Conservation (phyloP, 1,140 invertebrate species). For the Cephus cinctus region DNA sequence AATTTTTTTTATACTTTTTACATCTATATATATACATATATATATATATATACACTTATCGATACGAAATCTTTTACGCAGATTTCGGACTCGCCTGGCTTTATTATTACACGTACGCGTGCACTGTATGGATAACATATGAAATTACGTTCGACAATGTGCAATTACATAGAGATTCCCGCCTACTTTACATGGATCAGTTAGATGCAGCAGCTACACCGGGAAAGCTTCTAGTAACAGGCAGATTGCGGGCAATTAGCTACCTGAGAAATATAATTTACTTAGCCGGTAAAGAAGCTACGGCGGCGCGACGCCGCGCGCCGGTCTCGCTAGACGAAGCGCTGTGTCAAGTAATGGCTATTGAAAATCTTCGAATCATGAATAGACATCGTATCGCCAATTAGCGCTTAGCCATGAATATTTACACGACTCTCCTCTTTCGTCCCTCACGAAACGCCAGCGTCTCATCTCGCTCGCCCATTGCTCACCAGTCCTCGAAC, state of each 20-base stretch:
- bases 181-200: too few species aligned
- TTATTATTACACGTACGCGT: too few species aligned
- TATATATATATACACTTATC: too few species aligned
- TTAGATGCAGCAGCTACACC: conserved; percentile 29
- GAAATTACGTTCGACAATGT: conserved; percentile 41
- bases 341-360: conserved; percentile 39
- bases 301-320: not conserved
- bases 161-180: too few species aligned
- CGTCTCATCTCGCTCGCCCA: conserved; percentile 24
- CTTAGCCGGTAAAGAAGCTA: not conserved
- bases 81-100: too few species aligned
- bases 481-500: conserved; percentile 26
- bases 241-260: conserved; percentile 30
- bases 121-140: conserved; percentile 21
- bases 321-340: conserved; percentile 9
- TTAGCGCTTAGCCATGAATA: conserved; percentile 46
- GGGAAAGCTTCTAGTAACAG: conserved; percentile 26
- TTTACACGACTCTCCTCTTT: too few species aligned
- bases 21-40: too few species aligned
- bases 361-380: conserved; percentile 54
- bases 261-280: conserved; percentile 44
- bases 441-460: conserved; percentile 5
- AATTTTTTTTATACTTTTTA: too few species aligned
- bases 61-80: too few species aligned
- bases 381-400: conserved; percentile 53